Base-by-base conservation (phyloP, 2,797 vertebrate genomes). In the Bradypodion pumilum region DNA sequence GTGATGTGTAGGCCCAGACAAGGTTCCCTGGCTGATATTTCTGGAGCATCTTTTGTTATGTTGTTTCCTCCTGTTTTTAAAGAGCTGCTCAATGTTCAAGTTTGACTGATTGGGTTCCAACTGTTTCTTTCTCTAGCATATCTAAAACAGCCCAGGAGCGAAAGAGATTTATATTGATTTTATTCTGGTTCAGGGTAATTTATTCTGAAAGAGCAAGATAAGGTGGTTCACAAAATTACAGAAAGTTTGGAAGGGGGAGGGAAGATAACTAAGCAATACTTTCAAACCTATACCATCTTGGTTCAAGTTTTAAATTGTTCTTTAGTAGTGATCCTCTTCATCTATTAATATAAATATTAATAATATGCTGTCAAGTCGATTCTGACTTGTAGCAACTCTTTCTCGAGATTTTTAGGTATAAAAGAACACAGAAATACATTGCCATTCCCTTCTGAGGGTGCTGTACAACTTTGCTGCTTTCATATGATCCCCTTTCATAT, bases 41-140 rank as follows among this genome's bases (percentile, higher is more conserved):
- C 27, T 85, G 83, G 59, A 85, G 44, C 35, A 46, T 74, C 83
- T 81, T 74, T 60, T 35, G 73, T 44, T 1, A 81, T 65, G n/a
- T 86, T 69, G 74, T 90, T 78, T 63, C 63, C 65, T 82, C 66
- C n/a, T 25, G 72, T 21, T 25, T 80, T 83, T 60, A 72, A 74
- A 75, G 83, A 85, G 70, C 29, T 60, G 70, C 78, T 68, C 40
- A 15, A 60, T 80, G n/a, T 68, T 74, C 78, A 60, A 15, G 37
- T 80, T 70, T 75, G 69, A 37, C 44, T 23, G 46, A 66, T 59
- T 46, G 78, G 42, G 68, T 73, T 84, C 72, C 49, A 74, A 21
- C 49, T 70, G 35, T 84, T 44, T 72, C 44, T 78, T 40, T 29
- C 35, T 74, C 25, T 46, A 74, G 32, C 12, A 42, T 56, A 42